Percentiles rank a stretch among this genome's conserved stretches.
Evolutionary conservation across 1,140 invertebrate genomes (phyloP).

Genomic region (Gryon sp.): DNA sequence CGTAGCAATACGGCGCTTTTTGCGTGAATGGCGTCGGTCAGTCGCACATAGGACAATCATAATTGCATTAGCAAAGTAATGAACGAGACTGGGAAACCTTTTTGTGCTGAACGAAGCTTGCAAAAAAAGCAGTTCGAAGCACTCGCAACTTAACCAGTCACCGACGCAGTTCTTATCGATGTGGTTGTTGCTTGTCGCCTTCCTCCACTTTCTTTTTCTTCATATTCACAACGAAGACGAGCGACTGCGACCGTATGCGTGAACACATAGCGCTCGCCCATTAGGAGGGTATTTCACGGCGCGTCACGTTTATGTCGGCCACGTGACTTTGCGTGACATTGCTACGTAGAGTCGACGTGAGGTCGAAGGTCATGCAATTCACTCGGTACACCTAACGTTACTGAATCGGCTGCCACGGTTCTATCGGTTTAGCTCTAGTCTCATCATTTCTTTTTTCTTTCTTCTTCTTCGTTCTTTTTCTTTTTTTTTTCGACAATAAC

Average conservation of each 20-base stretch:
- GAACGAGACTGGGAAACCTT: constrained; percentile 65
- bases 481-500: too few species aligned
- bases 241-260: constrained; percentile 69
- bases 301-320: constrained; percentile 77
- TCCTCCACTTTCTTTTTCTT: constrained; percentile 44
- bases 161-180: constrained; percentile 54
- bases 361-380: constrained; percentile 73
- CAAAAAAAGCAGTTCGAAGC: constrained; percentile 48
- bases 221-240: constrained; percentile 50
- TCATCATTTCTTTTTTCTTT: too few species aligned
- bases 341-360: constrained; percentile 67
- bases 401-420: constrained; percentile 56
- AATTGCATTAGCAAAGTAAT: constrained; percentile 75
- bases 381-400: constrained; percentile 65
- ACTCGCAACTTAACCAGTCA: constrained; percentile 53
- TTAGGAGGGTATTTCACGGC: constrained; percentile 78
- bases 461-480: too few species aligned
- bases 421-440: constrained; percentile 35
- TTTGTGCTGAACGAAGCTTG: constrained; percentile 32
- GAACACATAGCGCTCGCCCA: constrained; percentile 73
- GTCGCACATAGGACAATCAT: constrained; percentile 68
- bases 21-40: constrained; percentile 61
- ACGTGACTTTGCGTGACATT: constrained; percentile 77
- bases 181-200: constrained; percentile 51
- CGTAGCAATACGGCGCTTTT: constrained; percentile 63